Percentiles rank a stretch among this genome's conserved stretches.
Evolutionary conservation across 2,113 vertebrate genomes (phyloP).

Genomic region (Mormoops blainvillei): DNA sequence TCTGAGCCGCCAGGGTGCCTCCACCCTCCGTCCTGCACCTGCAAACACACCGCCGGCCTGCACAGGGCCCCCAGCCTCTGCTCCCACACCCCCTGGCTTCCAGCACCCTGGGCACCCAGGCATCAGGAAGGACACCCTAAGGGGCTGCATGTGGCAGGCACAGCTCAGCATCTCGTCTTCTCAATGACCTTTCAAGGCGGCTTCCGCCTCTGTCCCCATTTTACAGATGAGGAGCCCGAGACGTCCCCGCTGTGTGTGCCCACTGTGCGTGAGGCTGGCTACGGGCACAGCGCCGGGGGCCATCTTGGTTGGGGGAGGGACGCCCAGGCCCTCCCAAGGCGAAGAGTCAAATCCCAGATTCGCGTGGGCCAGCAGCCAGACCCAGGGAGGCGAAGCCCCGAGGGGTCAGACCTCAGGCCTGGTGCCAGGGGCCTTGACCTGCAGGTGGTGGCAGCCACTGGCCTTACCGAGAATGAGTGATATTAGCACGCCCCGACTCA

Average conservation of each 20-base stretch:
- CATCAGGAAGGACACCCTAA: fast-evolving
- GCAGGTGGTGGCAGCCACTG: not conserved
- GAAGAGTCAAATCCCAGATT: not conserved
- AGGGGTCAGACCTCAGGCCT: not conserved
- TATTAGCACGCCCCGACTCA: fast-evolving
- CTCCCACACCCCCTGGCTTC: not conserved
- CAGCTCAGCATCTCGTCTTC: not conserved
- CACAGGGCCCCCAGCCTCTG: not conserved
- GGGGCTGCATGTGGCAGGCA: not conserved
- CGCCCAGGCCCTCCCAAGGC: not conserved
- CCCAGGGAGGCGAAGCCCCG: fast-evolving
- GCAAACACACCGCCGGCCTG: too few relatives aligned
- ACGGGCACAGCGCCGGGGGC: not conserved
- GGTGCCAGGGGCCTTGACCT: not conserved
- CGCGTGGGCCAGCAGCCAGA: not conserved
- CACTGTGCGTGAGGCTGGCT: fast-evolving
- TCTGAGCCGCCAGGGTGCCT: not conserved
- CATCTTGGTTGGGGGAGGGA: not conserved
- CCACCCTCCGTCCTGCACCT: not conserved
- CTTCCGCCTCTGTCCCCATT: not conserved
- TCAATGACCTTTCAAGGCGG: not conserved
- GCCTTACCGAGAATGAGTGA: not conserved
- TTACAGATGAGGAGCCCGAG: not conserved
- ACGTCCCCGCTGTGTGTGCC: not conserved
- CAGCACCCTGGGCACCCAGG: not conserved